Percentiles rank a stretch among this genome's conserved stretches.
Evolutionary conservation across 2,888 invertebrate species (phyloP).

Genomic region (Hedychridium roseum): DNA sequence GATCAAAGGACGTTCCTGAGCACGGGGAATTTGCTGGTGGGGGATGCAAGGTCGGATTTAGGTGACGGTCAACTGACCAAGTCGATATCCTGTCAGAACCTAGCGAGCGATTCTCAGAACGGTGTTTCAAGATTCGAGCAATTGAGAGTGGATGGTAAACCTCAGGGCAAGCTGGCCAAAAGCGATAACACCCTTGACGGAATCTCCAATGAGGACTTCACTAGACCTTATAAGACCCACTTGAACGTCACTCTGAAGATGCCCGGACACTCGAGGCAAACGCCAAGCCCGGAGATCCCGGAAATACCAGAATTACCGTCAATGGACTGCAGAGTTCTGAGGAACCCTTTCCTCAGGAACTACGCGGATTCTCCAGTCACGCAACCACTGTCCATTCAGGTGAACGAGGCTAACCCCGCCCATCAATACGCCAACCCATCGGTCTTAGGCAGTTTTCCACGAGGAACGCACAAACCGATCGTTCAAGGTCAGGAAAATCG

Average conservation of each 20-base stretch:
- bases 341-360: conserved; percentile 53
- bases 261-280: conserved; percentile 15
- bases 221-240: conserved; percentile 57
- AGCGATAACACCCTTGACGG: conserved; percentile 51
- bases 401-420: conserved; percentile 34
- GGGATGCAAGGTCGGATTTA: too few relatives aligned
- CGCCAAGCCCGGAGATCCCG: conserved; percentile 40
- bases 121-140: conserved; percentile 28
- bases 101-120: conserved; percentile 37
- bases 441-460: too few relatives aligned
- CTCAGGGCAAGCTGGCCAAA: conserved; percentile 44
- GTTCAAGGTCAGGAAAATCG: conserved; percentile 29
- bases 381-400: conserved; percentile 45
- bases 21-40: conserved; percentile 45
- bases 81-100: conserved; percentile 56
- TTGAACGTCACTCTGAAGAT: conserved; percentile 55
- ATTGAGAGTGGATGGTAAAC: conserved; percentile 27
- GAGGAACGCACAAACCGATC: conserved; percentile 12
- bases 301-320: conserved; percentile 52
- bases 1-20: conserved; percentile 45
- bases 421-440: neutral
- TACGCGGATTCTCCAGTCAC: conserved; percentile 40
- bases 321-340: conserved; percentile 49
- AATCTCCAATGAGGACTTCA: conserved; percentile 22
- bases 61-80: conserved; percentile 40